Percentiles rank a stretch among this genome's conserved stretches.
phyloP scores from a whole-genome alignment of 2,113 vertebrate genomes.

The Notarius lentiginosus region DNA sequence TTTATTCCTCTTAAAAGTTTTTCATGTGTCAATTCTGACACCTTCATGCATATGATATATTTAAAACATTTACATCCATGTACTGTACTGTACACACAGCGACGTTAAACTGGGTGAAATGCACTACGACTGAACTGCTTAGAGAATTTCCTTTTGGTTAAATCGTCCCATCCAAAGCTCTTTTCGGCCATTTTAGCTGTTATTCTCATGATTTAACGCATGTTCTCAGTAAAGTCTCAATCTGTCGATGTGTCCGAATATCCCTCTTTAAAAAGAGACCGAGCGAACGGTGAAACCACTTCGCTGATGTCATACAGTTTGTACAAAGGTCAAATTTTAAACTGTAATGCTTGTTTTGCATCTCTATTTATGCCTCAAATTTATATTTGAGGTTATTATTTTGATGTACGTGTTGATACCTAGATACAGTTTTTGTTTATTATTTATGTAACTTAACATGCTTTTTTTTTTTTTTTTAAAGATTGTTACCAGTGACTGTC shows the following conservation, averaged over 20 bases:
- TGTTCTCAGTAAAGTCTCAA: background rate
- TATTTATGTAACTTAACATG: constrained; percentile 50
- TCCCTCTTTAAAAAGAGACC: background rate
- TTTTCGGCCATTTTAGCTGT: background rate
- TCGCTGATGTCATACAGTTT: background rate
- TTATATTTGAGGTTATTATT: background rate
- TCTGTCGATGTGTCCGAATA: background rate
- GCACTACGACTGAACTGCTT: background rate
- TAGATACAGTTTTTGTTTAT: background rate
- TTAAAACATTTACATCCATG: background rate
- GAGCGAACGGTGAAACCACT: background rate
- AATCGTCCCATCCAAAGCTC: background rate
- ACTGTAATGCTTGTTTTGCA: constrained; percentile 2
- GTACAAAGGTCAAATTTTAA: background rate
- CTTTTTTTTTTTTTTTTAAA: background rate
- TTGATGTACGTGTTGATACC: background rate
- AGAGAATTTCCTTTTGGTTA: background rate
- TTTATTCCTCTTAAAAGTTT: constrained; percentile 20
- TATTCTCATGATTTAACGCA: background rate
- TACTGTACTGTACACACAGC: background rate
- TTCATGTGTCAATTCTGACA: background rate
- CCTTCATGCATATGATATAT: background rate
- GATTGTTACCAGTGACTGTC: constrained; percentile 9
- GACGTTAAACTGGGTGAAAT: background rate
- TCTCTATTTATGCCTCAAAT: constrained; percentile 27